phyloP scores from a whole-genome alignment of 2,888 invertebrate species.

The Melieria picta region DNA sequence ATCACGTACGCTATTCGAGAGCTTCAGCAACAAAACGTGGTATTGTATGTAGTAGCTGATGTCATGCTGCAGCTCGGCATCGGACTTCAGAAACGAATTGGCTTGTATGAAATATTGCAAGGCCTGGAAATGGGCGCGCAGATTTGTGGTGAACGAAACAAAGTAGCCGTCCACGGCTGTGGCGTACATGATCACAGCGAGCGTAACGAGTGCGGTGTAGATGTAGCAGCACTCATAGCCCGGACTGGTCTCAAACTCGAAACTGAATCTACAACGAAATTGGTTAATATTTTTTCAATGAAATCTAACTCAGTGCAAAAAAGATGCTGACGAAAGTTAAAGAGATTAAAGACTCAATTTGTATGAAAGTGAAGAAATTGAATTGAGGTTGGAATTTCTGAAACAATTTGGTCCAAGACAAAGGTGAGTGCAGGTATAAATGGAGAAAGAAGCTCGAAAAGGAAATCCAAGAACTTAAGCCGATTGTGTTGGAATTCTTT shows the following conservation, averaged over 20 bases:
- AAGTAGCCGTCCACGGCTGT: constrained; percentile 59
- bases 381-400: background rate
- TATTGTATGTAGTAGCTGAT: constrained; percentile 50
- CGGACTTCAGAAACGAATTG: constrained; percentile 38
- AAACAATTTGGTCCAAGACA: too few relatives aligned
- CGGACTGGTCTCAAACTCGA: constrained; percentile 52
- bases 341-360: too few relatives aligned
- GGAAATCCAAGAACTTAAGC: too few relatives aligned
- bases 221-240: constrained; percentile 54
- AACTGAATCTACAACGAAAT: constrained; percentile 53
- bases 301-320: too few relatives aligned
- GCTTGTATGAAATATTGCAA: constrained; percentile 50
- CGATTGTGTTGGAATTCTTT: too few relatives aligned
- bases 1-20: constrained; percentile 49
- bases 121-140: constrained; percentile 56
- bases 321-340: too few relatives aligned
- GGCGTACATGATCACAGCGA: constrained; percentile 54
- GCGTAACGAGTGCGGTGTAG: constrained; percentile 52
- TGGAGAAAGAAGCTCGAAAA: too few relatives aligned
- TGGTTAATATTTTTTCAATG: background rate
- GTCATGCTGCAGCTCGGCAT: constrained; percentile 38
- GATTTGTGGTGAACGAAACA: constrained; percentile 57
- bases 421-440: too few relatives aligned
- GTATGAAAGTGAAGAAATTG: background rate
- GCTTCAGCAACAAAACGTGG: constrained; percentile 51